These are phyloP conservation scores for Peromyscus maniculatus DNA, from an alignment of 2,113 vertebrate species.

Conservation along the genomic window DNA sequence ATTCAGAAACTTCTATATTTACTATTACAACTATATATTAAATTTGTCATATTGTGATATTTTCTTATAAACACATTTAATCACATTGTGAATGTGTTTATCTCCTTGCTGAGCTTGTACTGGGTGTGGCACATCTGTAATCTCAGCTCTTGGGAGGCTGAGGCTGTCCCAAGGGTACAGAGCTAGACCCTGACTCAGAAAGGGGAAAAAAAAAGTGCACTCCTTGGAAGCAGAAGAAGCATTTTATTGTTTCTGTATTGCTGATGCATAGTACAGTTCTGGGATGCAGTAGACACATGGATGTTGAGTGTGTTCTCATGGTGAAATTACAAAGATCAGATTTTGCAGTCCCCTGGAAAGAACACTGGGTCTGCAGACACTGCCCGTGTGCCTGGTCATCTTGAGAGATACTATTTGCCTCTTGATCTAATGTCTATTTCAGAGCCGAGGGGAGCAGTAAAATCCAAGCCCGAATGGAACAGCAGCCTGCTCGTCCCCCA, in stretches of 20 bases:
- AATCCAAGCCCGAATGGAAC: constrained; percentile 97
- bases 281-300: not conserved
- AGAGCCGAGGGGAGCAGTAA: constrained; percentile 99
- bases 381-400: not conserved
- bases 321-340: not conserved
- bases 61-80: constrained; percentile 4
- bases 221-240: not conserved
- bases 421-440: constrained; percentile 68
- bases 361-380: not conserved
- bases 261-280: not conserved
- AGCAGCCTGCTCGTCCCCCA: constrained; percentile 93
- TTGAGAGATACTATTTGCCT: not conserved
- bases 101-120: not conserved
- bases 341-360: constrained; percentile 14
- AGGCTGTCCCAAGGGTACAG: not conserved
- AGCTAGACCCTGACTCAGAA: not conserved
- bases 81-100: not conserved
- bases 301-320: not conserved
- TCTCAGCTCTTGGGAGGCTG: not conserved
- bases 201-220: not conserved
- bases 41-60: not conserved
- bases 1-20: not conserved
- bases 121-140: not conserved
- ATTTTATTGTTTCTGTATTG: not conserved
- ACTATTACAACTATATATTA: not conserved